phyloP scores from a whole-genome alignment of 2,113 vertebrate genomes.

The Actinemys pallida region DNA sequence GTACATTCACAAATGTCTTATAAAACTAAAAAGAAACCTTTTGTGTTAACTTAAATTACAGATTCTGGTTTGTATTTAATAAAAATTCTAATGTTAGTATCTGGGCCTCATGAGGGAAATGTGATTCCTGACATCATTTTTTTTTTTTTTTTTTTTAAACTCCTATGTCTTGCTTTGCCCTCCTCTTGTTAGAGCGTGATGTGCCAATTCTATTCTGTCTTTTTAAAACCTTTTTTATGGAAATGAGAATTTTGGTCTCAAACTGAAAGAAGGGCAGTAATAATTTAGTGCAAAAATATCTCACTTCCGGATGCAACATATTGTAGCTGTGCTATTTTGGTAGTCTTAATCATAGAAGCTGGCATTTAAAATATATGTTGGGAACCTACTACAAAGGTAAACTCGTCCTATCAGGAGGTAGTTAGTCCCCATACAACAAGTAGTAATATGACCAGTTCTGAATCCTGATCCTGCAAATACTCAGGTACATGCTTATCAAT shows the following conservation, averaged over 20 bases:
- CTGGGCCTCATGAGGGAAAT: not conserved
- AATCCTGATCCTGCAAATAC: fast-evolving
- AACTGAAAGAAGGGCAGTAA: not conserved
- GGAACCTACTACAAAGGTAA: not conserved
- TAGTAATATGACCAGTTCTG: not conserved
- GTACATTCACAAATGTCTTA: not conserved
- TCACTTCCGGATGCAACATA: not conserved
- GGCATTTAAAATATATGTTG: not conserved
- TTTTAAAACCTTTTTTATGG: not conserved
- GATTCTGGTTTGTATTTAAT: conserved; percentile 11
- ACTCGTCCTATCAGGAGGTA: fast-evolving
- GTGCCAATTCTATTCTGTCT: fast-evolving
- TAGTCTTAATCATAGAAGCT: not conserved
- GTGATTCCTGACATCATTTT: not conserved
- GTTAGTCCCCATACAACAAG: fast-evolving
- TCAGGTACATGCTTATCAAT: not conserved
- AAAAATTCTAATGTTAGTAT: not conserved
- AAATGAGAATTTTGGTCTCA: not conserved
- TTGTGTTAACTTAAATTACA: not conserved
- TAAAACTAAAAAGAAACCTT: not conserved
- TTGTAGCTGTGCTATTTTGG: not conserved
- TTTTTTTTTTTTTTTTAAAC: not conserved
- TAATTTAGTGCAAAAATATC: not conserved
- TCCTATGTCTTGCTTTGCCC: not conserved
- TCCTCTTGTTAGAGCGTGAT: not conserved